Evolutionary conservation across 2,113 vertebrate genomes (phyloP), one percentile per base, ranked within the genome.

Genomic region (Syngnathus scovelli): DNA sequence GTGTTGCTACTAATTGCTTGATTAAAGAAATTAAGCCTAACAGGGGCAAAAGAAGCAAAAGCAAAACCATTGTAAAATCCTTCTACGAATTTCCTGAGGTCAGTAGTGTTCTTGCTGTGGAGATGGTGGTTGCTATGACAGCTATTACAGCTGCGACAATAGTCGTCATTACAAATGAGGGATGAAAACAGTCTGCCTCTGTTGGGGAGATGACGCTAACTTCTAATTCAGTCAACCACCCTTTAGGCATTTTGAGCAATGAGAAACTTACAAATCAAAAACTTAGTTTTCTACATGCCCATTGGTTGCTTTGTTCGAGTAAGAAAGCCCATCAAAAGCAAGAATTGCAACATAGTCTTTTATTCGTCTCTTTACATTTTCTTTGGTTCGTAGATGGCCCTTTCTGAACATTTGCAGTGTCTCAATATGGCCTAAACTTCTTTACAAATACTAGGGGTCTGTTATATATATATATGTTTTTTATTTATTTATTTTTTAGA

Each of bases 101-200:
- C 89, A 76, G 84, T 85, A 86, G 83, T 89, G 88, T 89, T 89
- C 89, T 90, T 89, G 88, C 80, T 78, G 71, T 73, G 81, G 78
- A 83, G 85, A 87, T 85, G 82, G 27, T 79, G 76, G 85, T 88
- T 89, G 84, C 88, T 85, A 86, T 87, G 83, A 83, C 75, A 81
- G 84, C 84, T 85, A 88, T 88, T 88, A 90, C 85, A 85, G 82
- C 76, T 69, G 38, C 7, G 49, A 52, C 19, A 52, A 10, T 21
- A n/a, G 8, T n/a, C 19, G 19, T 4, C 49, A 21, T 19, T 52
- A 21, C 19, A 52, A 52, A n/a, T 52, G 19, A 52, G 7, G 49
- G 49, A 13, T 16, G 15, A 48, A 48, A 16, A 4, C 49, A 21
- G 19, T n/a, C 49, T 21, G 49, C 49, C 19, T n/a, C 49, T 52